Evolutionary conservation across 2,888 invertebrate genomes (phyloP).

Genomic region (Endomychus coccineus): DNA sequence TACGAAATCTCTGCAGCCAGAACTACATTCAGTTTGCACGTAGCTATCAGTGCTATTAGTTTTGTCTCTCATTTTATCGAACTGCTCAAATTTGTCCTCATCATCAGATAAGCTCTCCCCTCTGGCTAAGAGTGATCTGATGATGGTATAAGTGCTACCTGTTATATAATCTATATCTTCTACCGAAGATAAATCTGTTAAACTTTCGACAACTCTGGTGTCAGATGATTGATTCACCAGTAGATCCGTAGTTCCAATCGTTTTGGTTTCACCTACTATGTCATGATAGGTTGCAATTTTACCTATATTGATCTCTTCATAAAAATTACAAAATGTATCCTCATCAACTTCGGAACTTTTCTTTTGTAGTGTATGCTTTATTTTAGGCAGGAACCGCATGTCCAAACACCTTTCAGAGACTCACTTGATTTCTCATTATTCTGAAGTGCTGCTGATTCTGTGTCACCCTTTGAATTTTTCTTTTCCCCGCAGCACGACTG

Average conservation of each 20-base stretch:
- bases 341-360: conserved; percentile 33
- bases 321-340: conserved; percentile 30
- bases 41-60: conserved; percentile 18
- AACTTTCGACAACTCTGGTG: conserved; percentile 15
- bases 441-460: no score
- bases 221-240: background rate
- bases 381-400: conserved; percentile 10
- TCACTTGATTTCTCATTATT: background rate
- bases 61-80: conserved; percentile 10
- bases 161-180: conserved; percentile 29
- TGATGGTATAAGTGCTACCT: conserved; percentile 27
- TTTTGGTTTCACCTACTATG: background rate
- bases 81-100: no score
- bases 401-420: no score
- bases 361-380: conserved; percentile 27
- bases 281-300: conserved; percentile 14
- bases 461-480: background rate
- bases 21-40: conserved; percentile 33
- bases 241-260: no score
- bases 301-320: conserved; percentile 24
- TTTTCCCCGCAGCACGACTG: background rate
- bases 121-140: conserved; percentile 18
- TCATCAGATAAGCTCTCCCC: no score
- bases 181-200: conserved; percentile 29
- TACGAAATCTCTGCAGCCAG: conserved; percentile 30